These are phyloP conservation scores for Theristicus caerulescens DNA, from an alignment of 2,113 vertebrate species.

Conservation along the genomic window DNA sequence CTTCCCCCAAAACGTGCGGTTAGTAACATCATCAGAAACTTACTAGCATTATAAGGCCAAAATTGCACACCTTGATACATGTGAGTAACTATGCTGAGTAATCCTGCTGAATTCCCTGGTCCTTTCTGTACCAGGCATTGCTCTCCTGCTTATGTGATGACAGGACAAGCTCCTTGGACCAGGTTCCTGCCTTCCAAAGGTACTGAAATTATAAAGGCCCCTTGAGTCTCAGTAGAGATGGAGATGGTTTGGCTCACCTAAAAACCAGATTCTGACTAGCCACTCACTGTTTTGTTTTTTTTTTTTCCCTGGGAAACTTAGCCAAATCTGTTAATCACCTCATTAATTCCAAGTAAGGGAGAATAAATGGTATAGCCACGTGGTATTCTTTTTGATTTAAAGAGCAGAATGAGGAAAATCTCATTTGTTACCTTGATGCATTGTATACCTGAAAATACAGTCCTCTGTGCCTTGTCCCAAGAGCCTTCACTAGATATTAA, in stretches of 20 bases:
- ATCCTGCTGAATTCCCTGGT: neutral
- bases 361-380: neutral
- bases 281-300: neutral
- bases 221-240: neutral
- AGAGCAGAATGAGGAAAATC: neutral
- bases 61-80: neutral
- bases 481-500: neutral
- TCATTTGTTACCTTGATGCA: neutral
- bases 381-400: neutral
- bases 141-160: neutral
- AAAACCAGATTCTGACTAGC: neutral
- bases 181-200: neutral
- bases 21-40: neutral
- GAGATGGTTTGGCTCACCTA: neutral
- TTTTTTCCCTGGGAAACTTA: neutral
- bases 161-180: neutral
- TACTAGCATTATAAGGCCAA: neutral
- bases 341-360: neutral
- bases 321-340: neutral
- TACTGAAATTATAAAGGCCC: neutral
- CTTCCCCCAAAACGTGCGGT: neutral
- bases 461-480: neutral
- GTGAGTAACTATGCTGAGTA: neutral
- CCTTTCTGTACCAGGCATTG: neutral
- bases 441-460: neutral